Evolutionary conservation across 1,140 invertebrate genomes (phyloP).

Genomic region (Sitobion miscanthi): DNA sequence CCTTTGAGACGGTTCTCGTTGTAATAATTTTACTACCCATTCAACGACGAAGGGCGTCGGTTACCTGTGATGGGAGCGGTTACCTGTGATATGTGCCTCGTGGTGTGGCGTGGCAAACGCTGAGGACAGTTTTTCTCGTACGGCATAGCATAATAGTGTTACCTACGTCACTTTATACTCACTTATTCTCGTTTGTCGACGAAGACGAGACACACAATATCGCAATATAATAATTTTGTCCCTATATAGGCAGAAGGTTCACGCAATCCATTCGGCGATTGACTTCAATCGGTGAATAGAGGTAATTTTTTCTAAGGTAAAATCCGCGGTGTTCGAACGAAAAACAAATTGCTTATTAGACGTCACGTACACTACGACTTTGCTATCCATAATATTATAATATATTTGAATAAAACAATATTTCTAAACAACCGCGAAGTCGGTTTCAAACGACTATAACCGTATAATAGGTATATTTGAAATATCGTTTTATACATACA

Average conservation of each 20-base stretch:
- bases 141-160: background rate
- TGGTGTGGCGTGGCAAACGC: background rate
- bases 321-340: background rate
- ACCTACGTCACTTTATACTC: background rate
- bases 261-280: background rate
- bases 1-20: background rate
- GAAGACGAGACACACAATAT: background rate
- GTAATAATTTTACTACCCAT: background rate
- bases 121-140: background rate
- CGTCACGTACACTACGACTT: background rate
- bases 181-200: background rate
- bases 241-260: background rate
- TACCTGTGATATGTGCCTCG: no score
- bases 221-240: no score
- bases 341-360: constrained; percentile 6
- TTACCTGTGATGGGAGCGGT: background rate
- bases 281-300: background rate
- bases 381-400: background rate
- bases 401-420: constrained; percentile 20
- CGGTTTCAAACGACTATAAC: background rate
- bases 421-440: background rate
- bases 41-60: background rate
- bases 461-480: background rate
- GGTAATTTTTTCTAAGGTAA: background rate
- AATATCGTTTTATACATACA: background rate